These are phyloP conservation scores for Poicephalus gulielmi DNA, from an alignment of 2,113 vertebrate genomes.

Conservation along the genomic window DNA sequence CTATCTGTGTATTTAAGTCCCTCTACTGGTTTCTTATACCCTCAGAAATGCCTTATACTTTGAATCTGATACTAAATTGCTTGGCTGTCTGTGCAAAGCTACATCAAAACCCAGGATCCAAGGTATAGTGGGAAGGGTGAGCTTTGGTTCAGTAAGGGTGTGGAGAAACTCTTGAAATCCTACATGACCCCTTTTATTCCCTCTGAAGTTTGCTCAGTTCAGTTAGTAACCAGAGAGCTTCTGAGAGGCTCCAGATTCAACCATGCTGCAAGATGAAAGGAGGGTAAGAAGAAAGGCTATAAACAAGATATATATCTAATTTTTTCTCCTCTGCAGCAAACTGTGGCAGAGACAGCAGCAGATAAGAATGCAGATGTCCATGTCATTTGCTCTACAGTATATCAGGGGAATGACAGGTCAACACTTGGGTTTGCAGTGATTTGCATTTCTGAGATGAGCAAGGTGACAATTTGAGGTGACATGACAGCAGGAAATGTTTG, in stretches of 20 bases:
- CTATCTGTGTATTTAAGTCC: neutral
- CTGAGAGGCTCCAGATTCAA: neutral
- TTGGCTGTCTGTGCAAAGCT: neutral
- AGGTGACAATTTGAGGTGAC: slow-evolving; percentile 31
- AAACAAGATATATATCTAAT: neutral
- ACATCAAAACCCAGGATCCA: neutral
- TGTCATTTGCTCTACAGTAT: slow-evolving; percentile 39
- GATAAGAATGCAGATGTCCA: slow-evolving; percentile 44
- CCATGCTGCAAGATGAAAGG: neutral
- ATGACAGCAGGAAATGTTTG: slow-evolving; percentile 22
- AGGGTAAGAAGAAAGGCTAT: neutral
- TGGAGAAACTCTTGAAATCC: neutral
- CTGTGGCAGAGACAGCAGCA: slow-evolving; percentile 1
- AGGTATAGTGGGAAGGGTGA: neutral
- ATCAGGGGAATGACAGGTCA: slow-evolving; percentile 41
- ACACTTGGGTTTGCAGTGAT: slow-evolving; percentile 10
- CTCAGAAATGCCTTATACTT: neutral
- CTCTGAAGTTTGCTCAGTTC: neutral
- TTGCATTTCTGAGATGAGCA: slow-evolving; percentile 47
- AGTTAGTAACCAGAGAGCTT: neutral
- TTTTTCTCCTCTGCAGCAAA: neutral
- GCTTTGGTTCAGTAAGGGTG: neutral
- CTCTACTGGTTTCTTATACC: neutral
- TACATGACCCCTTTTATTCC: neutral
- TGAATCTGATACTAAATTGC: neutral